These are phyloP conservation scores for Stomatorhinus ivindoensis DNA, from an alignment of 2,113 vertebrate genomes.

Conservation along the genomic window DNA sequence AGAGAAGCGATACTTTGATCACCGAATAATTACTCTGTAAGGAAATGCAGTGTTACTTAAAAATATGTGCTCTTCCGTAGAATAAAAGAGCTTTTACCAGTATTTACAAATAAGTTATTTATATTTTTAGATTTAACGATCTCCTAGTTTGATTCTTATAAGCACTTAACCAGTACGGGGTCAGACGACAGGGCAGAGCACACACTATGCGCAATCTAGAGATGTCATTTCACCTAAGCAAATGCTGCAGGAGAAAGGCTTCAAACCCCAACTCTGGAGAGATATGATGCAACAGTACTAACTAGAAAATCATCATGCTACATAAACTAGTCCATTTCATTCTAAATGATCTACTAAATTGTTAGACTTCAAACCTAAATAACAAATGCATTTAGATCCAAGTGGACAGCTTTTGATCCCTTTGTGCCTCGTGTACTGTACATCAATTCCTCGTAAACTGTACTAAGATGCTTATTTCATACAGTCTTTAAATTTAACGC, in stretches of 20 bases:
- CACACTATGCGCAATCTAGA: background rate
- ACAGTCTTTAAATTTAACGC: background rate
- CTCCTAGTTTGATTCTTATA: background rate
- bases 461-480: background rate
- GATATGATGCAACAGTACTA: background rate
- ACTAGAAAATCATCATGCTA: background rate
- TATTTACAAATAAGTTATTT: background rate
- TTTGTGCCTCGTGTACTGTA: background rate
- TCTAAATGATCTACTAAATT: background rate
- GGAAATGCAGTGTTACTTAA: background rate
- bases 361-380: background rate
- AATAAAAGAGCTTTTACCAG: background rate
- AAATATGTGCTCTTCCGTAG: background rate
- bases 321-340: background rate
- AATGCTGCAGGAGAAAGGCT: background rate
- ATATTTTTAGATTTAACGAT: background rate
- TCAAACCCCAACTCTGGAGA: background rate
- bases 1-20: background rate
- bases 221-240: background rate
- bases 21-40: background rate
- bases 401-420: background rate
- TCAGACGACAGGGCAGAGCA: background rate
- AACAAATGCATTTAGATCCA: background rate
- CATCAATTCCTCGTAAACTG: background rate
- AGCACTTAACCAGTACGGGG: background rate